These are phyloP conservation scores for Jacana jacana DNA, from an alignment of 2,113 vertebrate species.

Conservation along the genomic window DNA sequence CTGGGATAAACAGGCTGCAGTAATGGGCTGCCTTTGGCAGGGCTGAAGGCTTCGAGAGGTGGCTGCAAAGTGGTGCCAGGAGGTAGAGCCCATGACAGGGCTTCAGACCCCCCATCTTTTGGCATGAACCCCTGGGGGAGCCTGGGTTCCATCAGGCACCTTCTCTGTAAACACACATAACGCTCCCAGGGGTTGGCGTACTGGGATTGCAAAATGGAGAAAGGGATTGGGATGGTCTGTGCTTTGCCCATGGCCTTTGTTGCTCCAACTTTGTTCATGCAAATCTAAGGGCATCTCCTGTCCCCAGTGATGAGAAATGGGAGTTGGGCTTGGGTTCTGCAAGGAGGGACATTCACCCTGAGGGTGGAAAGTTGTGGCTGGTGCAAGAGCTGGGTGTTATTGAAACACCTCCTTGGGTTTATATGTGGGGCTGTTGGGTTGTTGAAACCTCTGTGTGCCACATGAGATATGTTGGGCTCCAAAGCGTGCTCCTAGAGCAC, in stretches of 20 bases:
- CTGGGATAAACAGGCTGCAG: neutral
- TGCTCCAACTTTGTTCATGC: neutral
- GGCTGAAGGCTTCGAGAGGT: neutral
- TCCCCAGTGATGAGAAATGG: neutral
- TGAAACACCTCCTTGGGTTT: too few relatives aligned
- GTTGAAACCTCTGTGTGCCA: fast-evolving
- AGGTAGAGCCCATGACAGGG: neutral
- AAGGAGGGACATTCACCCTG: neutral
- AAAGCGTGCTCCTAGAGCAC: neutral
- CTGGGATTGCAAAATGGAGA: neutral
- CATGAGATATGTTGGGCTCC: fast-evolving
- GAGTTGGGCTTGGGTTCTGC: neutral
- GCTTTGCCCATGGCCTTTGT: neutral
- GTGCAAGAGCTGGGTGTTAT: neutral
- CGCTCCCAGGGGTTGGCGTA: fast-evolving
- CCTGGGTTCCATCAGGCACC: neutral
- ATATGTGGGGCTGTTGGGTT: fast-evolving
- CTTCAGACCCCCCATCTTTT: fast-evolving
- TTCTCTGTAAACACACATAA: too few relatives aligned
- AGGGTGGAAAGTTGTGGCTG: neutral
- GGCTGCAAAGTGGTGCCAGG: neutral
- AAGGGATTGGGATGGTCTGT: neutral
- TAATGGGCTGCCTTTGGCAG: fast-evolving
- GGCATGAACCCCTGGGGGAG: neutral
- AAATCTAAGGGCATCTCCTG: neutral